phyloP scores from a whole-genome alignment of 2,113 vertebrate species.

The Cyprinodon brontotheroides region DNA sequence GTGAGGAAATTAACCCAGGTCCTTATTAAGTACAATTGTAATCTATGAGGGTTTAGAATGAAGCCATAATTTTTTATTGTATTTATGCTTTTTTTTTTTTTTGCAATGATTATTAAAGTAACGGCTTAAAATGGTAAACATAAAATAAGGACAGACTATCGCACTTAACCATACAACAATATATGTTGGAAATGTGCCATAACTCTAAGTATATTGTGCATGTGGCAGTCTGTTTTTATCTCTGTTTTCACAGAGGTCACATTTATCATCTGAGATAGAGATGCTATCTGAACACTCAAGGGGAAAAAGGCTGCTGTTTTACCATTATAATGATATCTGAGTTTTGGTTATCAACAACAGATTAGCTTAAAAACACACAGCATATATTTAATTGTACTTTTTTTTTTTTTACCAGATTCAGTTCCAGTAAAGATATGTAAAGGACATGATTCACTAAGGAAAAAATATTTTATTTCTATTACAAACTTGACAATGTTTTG shows the following conservation, averaged over 20 bases:
- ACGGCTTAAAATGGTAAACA: neutral
- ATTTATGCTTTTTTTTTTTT: neutral
- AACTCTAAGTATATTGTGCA: neutral
- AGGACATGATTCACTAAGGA: too few relatives aligned
- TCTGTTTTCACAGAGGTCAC: constrained; percentile 10
- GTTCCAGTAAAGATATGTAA: too few relatives aligned
- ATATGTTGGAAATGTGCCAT: neutral
- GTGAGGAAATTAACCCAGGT: constrained; percentile 23
- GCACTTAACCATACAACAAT: neutral
- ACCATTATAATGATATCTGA: neutral
- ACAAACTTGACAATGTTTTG: neutral
- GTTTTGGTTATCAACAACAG: neutral
- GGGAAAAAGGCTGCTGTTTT: neutral
- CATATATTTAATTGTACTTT: neutral
- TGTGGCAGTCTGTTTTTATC: neutral
- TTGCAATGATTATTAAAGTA: neutral
- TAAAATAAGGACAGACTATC: neutral
- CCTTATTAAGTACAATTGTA: neutral
- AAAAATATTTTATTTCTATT: neutral
- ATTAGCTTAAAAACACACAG: neutral
- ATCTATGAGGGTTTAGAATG: neutral
- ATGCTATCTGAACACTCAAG: neutral
- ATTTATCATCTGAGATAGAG: neutral
- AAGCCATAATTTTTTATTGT: neutral
- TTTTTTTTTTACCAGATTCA: neutral